phyloP scores from a whole-genome alignment of 2,888 invertebrate species.

The Ophion obscuratus region DNA sequence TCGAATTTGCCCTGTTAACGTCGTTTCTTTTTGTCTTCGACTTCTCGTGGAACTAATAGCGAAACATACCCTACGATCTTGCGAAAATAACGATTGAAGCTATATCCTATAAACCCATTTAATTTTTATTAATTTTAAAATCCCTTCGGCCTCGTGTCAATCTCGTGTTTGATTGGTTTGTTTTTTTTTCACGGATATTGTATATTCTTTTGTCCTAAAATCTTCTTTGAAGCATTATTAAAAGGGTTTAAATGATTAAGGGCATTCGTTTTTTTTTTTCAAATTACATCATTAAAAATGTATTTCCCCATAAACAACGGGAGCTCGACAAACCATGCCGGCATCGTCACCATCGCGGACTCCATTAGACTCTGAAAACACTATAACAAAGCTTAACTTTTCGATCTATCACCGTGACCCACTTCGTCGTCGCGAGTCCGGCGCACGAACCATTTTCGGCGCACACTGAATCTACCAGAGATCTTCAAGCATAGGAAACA shows the following conservation, averaged over 20 bases:
- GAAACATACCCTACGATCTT: constrained; percentile 56
- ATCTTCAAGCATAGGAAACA: constrained; percentile 50
- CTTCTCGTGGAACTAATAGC: constrained; percentile 46
- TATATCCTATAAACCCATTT: constrained; percentile 57
- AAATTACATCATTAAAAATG: constrained; percentile 11
- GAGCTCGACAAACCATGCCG: constrained; percentile 62
- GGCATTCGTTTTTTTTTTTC: constrained; percentile 60
- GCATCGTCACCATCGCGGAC: constrained; percentile 51
- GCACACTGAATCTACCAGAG: constrained; percentile 35
- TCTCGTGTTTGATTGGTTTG: constrained; percentile 11
- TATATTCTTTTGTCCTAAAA: constrained; percentile 61
- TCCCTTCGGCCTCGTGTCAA: constrained; percentile 21
- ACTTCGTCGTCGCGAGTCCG: constrained; percentile 51
- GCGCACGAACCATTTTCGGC: constrained; percentile 56
- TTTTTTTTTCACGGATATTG: constrained; percentile 7
- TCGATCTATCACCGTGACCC: constrained; percentile 43
- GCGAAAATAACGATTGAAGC: constrained; percentile 70
- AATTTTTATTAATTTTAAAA: constrained; percentile 71
- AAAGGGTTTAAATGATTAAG: constrained; percentile 71
- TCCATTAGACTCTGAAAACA: constrained; percentile 72
- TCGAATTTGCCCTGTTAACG: constrained; percentile 23
- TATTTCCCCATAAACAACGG: constrained; percentile 54
- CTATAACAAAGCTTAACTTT: constrained; percentile 72
- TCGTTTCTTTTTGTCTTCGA: constrained; percentile 29
- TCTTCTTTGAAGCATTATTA: constrained; percentile 71